Base-by-base conservation (phyloP, 2,797 vertebrate species). In the Menidia menidia region DNA sequence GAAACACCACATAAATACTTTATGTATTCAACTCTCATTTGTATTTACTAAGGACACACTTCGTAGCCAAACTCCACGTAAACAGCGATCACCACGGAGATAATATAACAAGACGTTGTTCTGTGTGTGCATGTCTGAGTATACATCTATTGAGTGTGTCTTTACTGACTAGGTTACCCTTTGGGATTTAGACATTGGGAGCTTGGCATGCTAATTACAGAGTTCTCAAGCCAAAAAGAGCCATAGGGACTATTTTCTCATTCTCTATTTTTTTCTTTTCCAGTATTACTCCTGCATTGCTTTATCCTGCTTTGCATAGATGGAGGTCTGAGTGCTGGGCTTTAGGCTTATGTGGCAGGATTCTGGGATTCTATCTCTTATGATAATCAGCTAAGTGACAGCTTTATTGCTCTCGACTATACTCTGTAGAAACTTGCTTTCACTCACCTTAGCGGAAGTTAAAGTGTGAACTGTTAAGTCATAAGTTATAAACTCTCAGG, bases 131-230 rank as follows among this genome's bases (percentile, higher is more conserved):
- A 47, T 73, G 53, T 25, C 25, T 25, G 25, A 55, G 55, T 62
- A 14, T 55, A 13, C 51, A 57, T 76, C 60, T 66, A 11, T 66
- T 41, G 33, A 50, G 42, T 65, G 43, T 73, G 56, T 65, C 61
- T 71, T 44, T 47, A 69, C 75, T 44, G 81, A 85, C 84, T 85
- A 82, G 76, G 79, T 88, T 79, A 48, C 51, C 75, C 68, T 66
- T 87, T 84, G 87, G 89, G 86, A 92, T 90, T 91, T 87, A 89
- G 88, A 92, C 91, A 90, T 92, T 90, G 92, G 88, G 70, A 86
- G 84, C 85, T 84, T 89, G 89, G 92, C 90, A 91, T 80, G 87
- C 74, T 93, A 89, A 93, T 92, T 90, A 92, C 82, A 91, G 89
- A 82, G 82, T 72, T 82, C 82, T 77, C 71, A 77, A 87, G 83